Conservation (phyloP, 2,888 invertebrate species). For the Orchesella flavescens region DNA sequence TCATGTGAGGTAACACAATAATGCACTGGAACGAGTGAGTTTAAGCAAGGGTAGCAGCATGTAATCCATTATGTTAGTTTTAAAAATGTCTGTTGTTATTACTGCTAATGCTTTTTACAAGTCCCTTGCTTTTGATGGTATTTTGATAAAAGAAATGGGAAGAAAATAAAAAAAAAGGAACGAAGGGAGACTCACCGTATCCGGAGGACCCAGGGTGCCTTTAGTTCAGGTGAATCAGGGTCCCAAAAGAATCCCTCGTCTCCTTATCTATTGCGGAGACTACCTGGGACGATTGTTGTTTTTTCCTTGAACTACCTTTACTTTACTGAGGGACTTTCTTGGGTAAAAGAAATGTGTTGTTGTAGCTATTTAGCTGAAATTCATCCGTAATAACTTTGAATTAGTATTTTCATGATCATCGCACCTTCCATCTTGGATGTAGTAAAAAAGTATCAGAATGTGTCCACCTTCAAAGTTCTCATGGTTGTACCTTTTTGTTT, state of each 20-base stretch:
- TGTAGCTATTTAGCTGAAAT: conserved; percentile 50
- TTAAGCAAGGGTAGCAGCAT: conserved; percentile 30
- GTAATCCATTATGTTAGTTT: conserved; percentile 64
- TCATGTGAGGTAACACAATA: not conserved
- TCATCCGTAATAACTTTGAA: conserved; percentile 45
- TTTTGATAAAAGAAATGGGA: conserved; percentile 43
- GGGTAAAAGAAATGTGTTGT: conserved; percentile 5
- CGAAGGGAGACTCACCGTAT: not conserved
- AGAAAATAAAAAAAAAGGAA: conserved; percentile 38
- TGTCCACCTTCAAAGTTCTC: conserved; percentile 8
- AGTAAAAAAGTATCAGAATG: not conserved
- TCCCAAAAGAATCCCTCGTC: conserved; percentile 12
- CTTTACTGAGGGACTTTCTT: not conserved
- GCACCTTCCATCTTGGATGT: not conserved
- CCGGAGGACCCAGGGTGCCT: conserved; percentile 43
- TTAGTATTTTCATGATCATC: conserved; percentile 24
- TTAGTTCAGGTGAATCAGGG: conserved; percentile 25
- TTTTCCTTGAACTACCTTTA: conserved; percentile 24
- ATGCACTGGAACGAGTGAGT: conserved; percentile 21
- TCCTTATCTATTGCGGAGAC: conserved; percentile 14
- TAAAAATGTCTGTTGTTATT: conserved; percentile 61
- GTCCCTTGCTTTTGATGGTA: conserved; percentile 12
- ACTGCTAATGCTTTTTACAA: conserved; percentile 48
- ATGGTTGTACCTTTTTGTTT: conserved; percentile 3
- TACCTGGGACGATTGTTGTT: conserved; percentile 56